A percentile compares a stretch with the other conserved stretches of the same genome.
phyloP scores from a whole-genome alignment of 2,797 vertebrate genomes.

The Lophotriccus pileatus region DNA sequence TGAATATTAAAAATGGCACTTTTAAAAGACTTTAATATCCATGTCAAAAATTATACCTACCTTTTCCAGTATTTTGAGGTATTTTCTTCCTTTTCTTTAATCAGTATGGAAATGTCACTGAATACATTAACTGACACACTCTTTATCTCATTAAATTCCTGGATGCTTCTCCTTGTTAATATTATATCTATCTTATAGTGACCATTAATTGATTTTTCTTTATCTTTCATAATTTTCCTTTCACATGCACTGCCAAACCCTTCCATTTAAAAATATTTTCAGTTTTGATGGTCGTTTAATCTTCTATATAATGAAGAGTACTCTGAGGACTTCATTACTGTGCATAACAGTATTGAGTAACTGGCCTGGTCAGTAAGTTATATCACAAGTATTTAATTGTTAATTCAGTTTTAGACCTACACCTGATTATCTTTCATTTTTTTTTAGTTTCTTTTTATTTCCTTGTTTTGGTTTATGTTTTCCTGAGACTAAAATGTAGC shows the following conservation, averaged over 20 bases:
- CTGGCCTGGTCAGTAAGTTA: not conserved
- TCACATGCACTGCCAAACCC: not conserved
- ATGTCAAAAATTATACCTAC: constrained; percentile 19
- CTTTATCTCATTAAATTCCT: constrained; percentile 22
- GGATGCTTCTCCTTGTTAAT: not conserved
- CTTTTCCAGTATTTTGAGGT: constrained; percentile 11
- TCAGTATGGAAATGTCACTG: constrained; percentile 49
- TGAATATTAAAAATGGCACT: constrained; percentile 18
- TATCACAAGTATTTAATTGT: not conserved
- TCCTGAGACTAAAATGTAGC: not conserved
- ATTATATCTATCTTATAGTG: not conserved
- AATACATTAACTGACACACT: constrained; percentile 7
- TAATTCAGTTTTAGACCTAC: not conserved
- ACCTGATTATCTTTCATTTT: not conserved
- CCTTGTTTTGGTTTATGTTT: not conserved
- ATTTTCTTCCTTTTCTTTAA: not conserved
- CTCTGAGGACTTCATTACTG: not conserved
- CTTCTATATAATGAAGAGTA: not conserved
- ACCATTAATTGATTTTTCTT: constrained; percentile 20
- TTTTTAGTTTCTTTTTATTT: not conserved
- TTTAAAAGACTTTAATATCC: not conserved
- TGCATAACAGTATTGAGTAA: not conserved
- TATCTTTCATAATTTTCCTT: not conserved
- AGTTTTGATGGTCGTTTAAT: not conserved
- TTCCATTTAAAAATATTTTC: not conserved